Conservation (phyloP, 2,888 invertebrate species). For the Myopa testacea region DNA sequence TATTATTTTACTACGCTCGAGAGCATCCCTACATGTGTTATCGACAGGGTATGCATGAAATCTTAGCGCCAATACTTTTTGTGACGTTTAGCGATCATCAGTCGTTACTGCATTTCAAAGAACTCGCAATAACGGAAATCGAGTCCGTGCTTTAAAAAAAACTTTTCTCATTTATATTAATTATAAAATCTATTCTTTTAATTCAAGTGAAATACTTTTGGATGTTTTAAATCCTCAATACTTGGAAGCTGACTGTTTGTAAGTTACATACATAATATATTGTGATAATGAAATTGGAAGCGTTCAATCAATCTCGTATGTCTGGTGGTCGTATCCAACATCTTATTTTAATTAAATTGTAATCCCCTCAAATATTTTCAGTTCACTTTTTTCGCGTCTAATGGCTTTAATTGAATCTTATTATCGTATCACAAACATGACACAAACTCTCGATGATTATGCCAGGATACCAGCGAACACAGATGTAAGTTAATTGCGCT, state of each 20-base stretch:
- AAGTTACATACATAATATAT: slow-evolving; percentile 63
- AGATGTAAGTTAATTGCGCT: slow-evolving; percentile 45
- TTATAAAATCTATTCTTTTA: slow-evolving; percentile 18
- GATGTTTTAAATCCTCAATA: slow-evolving; percentile 76
- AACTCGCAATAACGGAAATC: slow-evolving; percentile 66
- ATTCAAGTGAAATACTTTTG: slow-evolving; percentile 74
- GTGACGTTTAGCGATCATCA: slow-evolving; percentile 82
- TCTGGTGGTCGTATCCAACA: neutral
- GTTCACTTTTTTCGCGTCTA: slow-evolving; percentile 74
- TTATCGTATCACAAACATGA: slow-evolving; percentile 73
- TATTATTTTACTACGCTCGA: slow-evolving; percentile 75
- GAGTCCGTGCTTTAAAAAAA: slow-evolving; percentile 54
- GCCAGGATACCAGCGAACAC: slow-evolving; percentile 61
- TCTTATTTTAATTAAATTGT: slow-evolving; percentile 49
- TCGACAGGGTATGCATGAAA: slow-evolving; percentile 90
- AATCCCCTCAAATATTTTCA: slow-evolving; percentile 56
- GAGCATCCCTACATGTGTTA: slow-evolving; percentile 79
- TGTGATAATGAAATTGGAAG: neutral
- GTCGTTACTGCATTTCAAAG: slow-evolving; percentile 73
- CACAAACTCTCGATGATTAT: slow-evolving; percentile 70
- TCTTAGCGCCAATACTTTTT: slow-evolving; percentile 83
- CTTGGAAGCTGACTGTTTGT: slow-evolving; percentile 86
- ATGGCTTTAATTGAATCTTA: slow-evolving; percentile 76
- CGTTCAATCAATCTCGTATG: neutral
- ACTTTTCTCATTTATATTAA: neutral